Percentiles rank a stretch among this genome's conserved stretches.
Conservation (phyloP, 2,113 vertebrate genomes). For the Tringa solitaria region DNA sequence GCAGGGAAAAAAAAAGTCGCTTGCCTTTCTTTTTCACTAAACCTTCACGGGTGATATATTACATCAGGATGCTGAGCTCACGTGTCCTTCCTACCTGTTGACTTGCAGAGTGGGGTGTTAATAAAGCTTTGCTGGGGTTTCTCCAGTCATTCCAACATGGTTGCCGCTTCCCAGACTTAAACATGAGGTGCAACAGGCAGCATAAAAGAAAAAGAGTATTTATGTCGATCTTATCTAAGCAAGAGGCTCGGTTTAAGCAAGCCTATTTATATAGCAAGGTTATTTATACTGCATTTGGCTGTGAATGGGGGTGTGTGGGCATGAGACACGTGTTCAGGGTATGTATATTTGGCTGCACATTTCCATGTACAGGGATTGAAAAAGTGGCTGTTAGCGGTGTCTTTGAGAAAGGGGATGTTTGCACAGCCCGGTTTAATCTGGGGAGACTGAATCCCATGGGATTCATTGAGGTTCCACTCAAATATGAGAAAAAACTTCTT, state of each 20-base stretch:
- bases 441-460: background rate
- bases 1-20: background rate
- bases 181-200: background rate
- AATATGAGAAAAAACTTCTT: no score
- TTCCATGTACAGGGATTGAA: background rate
- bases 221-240: slow-evolving; percentile 19
- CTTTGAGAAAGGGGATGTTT: background rate
- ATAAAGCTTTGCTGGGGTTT: background rate
- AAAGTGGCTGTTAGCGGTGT: background rate
- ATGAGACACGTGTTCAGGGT: background rate
- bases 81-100: background rate
- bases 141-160: background rate
- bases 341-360: background rate
- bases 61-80: background rate
- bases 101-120: background rate
- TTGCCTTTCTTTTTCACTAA: background rate
- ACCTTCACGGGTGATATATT: background rate
- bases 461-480: no score
- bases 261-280: background rate
- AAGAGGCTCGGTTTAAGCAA: slow-evolving; percentile 28
- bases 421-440: background rate
- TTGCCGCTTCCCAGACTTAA: background rate
- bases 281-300: slow-evolving; percentile 11
- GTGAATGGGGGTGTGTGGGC: slow-evolving; percentile 8
- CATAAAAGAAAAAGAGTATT: background rate